Base-by-base conservation (phyloP, 2,888 invertebrate species). In the Drosophila tanythrix region DNA sequence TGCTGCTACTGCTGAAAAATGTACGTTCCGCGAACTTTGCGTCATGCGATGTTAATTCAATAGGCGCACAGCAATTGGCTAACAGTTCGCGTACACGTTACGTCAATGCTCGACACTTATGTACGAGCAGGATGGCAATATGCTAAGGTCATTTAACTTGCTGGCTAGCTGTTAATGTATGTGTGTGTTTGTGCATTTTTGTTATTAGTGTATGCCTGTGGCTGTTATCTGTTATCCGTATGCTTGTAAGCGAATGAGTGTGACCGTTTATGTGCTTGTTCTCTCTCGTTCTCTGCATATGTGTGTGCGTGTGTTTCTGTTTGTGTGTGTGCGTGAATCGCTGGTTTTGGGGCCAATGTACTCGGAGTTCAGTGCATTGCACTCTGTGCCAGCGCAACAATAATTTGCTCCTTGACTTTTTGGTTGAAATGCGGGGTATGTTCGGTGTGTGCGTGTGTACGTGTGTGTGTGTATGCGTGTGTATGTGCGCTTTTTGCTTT, bases 11-110 rank as follows among this genome's bases (percentile, higher is more conserved):
- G 74, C 52, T 79, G 72, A 73, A 70, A 83, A 90, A 89, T 88
- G 84, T 88, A 87, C 83, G 81, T 83, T 82, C 77, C 81, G 92
- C 90, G 93, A 91, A 92, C 93, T 93, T 93, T 93, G 93, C 93
- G 93, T 93, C 93, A 92, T 92, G 91, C 91, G 92, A 92, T 92
- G 93, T 93, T 93, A 92, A 90, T 86, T 82, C 82, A 91, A 82
- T 83, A 88, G 93, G 93, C 73, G 90, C 70, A 69, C 84, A 82
- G 85, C 77, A 72, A 31, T 33, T 53, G 1, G 13, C 25, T 46
- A 62, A 51, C 43, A 52, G 74, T 70, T 69, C 62, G 50, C 69
- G 63, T 75, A 80, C 71, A 88, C 86, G 88, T 88, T 85, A 84
- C 89, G 78, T 65, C 83, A 76, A 77, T 66, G 65, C 55, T 69